phyloP scores from a whole-genome alignment of 92 coral and sea anemone genomes.

The Epizoanthus scotinus region DNA sequence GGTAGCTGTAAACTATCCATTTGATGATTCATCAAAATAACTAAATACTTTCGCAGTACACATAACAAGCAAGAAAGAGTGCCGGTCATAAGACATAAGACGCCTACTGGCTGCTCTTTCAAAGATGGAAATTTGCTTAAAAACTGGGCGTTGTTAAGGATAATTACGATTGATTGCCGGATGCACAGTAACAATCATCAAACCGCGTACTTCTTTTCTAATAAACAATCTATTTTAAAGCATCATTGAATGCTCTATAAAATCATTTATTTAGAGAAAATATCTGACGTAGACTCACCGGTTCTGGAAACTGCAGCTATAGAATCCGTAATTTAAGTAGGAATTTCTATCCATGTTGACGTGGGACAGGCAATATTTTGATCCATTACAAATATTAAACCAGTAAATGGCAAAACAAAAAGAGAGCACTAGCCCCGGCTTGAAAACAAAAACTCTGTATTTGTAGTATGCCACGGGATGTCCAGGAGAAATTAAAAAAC shows the following conservation, averaged over 20 bases:
- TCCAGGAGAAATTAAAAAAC: not conserved
- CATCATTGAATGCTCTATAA: not conserved
- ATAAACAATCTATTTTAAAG: conserved; percentile 2
- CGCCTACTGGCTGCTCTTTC: not conserved
- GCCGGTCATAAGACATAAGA: no score
- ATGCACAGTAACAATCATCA: conserved; percentile 9
- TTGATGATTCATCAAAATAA: no score
- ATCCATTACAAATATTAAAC: not conserved
- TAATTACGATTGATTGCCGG: conserved; percentile 1
- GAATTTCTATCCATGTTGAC: not conserved
- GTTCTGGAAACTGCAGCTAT: not conserved
- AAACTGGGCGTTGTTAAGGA: not conserved
- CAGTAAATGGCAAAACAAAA: not conserved
- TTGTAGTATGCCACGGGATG: not conserved
- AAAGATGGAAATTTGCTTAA: conserved; percentile 10
- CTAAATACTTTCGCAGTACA: no score
- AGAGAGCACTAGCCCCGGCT: not conserved
- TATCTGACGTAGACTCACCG: conserved; percentile 20
- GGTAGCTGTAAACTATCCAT: no score
- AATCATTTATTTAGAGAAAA: not conserved
- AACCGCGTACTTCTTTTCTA: conserved; percentile 2
- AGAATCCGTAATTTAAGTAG: not conserved
- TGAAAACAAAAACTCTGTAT: not conserved
- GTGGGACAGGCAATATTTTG: not conserved
- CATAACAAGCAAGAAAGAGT: no score